Evolutionary conservation across 30 jellyfish, hydroid and myxozoan species (phyloP), one percentile per base, ranked within the genome.

Genomic region (Aurelia sp.): DNA sequence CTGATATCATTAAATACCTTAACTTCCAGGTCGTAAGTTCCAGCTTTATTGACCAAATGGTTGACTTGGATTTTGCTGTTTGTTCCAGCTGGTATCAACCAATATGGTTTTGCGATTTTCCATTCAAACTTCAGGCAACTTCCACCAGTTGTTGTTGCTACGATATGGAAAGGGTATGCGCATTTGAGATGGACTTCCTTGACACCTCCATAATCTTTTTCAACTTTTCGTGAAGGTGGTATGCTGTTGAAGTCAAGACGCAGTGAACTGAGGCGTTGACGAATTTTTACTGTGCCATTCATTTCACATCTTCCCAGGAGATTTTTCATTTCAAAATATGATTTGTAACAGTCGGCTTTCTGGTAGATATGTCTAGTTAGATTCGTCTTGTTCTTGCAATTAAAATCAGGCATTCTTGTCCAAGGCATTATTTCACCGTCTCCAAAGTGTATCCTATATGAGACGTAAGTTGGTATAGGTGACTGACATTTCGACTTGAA

Each of bases 101-200:
- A 72, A 72, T n/a, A 4, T 38, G 53, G 38, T 18, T 22, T 38
- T n/a, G 18, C 11, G 8, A 72, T 72, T 16, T 12, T 72, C 84
- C 84, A 72, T 13, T 41, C 53, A 30, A 72, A 72, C 44, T 48
- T 72, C 13, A 4, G 47, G 52, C 84, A 72, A 3, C 21, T 38
- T 9, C 70, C 69, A 51, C 69, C 84, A 30, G 67, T 72, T 11
- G 50, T n/a, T 16, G 12, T 48, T 16, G 84, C 84, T 13, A 12
- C 22, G 4, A 48, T 60, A 0, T 50, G 24, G 18, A 72, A 24
- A 21, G 84, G 84, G 53, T 41, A 72, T 16, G 67, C 3, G 19
- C 44, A 66, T 48, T 50, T 13, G 15, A 72, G 70, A 18, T 72
- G 44, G 11, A 48, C 84, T 7, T 72, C 69, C 15, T 13, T 24